These are phyloP conservation scores for Volucella bombylans DNA, from an alignment of 2,888 invertebrate species.

Conservation along the genomic window DNA sequence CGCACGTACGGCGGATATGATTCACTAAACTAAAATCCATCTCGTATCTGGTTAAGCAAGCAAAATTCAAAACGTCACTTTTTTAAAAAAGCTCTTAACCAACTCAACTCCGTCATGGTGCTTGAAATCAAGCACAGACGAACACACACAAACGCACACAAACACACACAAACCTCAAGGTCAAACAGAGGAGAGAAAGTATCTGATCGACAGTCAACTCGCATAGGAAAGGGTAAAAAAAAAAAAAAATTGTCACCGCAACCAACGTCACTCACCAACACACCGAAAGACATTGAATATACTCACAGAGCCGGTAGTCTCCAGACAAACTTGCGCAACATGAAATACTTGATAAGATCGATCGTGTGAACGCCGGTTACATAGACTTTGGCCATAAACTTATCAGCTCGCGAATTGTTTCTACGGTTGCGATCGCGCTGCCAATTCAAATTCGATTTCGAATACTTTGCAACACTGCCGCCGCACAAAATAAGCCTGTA, in stretches of 20 bases:
- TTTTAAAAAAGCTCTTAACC: conserved; percentile 22
- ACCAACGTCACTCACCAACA: conserved; percentile 21
- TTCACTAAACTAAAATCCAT: conserved; percentile 9
- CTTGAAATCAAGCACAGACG: background rate
- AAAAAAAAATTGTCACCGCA: too few species aligned
- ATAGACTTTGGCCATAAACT: conserved; percentile 58
- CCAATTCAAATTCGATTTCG: background rate
- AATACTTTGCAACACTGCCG: background rate
- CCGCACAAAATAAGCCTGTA: conserved; percentile 11
- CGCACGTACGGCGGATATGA: background rate
- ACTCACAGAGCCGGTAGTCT: conserved; percentile 80
- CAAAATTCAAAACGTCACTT: conserved; percentile 28
- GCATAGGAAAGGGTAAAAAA: background rate
- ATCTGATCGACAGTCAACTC: background rate
- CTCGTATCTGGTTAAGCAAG: conserved; percentile 2
- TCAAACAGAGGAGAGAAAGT: conserved; percentile 21
- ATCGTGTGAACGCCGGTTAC: conserved; percentile 42
- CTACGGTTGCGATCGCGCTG: conserved; percentile 3
- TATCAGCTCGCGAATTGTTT: conserved; percentile 33
- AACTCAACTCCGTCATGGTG: conserved; percentile 18
- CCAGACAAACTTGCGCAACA: conserved; percentile 79
- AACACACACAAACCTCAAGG: conserved; percentile 5
- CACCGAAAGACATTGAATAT: conserved; percentile 41
- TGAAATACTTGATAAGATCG: conserved; percentile 73
- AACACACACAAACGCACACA: conserved; percentile 1